Conservation (phyloP, 2,888 invertebrate genomes). For the Hyppa rectilinea region DNA sequence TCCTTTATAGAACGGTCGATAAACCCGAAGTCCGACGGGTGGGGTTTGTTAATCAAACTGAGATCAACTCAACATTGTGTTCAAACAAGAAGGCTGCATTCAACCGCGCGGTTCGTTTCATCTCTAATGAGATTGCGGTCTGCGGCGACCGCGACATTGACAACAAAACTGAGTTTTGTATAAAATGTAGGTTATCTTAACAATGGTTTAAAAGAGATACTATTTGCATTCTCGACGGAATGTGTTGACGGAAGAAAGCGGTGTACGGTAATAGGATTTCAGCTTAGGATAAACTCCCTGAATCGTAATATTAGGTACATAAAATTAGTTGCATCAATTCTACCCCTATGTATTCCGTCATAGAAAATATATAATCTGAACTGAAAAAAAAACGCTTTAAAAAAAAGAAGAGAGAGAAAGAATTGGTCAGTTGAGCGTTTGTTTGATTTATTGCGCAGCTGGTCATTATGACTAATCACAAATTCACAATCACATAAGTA, state of each 20-base stretch:
- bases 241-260: background rate
- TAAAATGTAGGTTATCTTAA: conserved; percentile 32
- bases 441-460: conserved; percentile 32
- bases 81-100: conserved; percentile 47
- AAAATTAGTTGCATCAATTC: background rate
- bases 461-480: conserved; percentile 22
- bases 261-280: background rate
- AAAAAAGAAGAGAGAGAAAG: too few species aligned
- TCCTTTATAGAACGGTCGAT: conserved; percentile 57
- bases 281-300: background rate
- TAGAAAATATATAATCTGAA: too few species aligned
- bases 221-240: conserved; percentile 19
- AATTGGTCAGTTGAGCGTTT: too few species aligned
- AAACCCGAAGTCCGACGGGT: conserved; percentile 54
- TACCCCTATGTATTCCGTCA: too few species aligned
- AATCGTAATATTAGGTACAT: too few species aligned
- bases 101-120: conserved; percentile 51
- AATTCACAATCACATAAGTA: background rate
- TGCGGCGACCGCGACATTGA: conserved; percentile 55
- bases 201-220: conserved; percentile 15
- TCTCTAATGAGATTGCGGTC: conserved; percentile 54
- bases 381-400: too few species aligned
- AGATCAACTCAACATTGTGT: conserved; percentile 53
- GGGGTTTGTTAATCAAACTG: conserved; percentile 58
- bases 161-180: conserved; percentile 36